phyloP scores from a whole-genome alignment of 1,140 invertebrate species.

The Anthonomus grandis region DNA sequence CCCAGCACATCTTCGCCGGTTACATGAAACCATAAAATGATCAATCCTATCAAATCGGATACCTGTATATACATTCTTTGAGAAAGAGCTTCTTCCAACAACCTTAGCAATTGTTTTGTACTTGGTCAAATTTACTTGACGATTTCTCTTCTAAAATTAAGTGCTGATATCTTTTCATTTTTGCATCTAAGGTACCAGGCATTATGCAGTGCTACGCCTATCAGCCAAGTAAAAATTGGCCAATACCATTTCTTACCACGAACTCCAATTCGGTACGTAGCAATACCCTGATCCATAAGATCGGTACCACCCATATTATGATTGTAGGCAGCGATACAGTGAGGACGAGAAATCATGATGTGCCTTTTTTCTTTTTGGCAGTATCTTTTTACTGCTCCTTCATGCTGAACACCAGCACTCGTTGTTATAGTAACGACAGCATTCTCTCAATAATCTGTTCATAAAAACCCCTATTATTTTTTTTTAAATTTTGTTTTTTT shows the following conservation, averaged over 20 bases:
- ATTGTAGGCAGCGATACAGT: conserved; percentile 38
- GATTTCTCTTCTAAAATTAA: conserved; percentile 33
- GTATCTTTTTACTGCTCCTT: conserved; percentile 35
- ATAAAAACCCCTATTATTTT: conserved; percentile 14
- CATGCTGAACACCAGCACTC: conserved; percentile 31
- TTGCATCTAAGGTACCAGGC: too few relatives aligned
- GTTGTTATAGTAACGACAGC: conserved; percentile 36
- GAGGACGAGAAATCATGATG: conserved; percentile 35
- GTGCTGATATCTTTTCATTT: too few relatives aligned
- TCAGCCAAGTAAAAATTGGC: conserved; percentile 38
- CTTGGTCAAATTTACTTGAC: too few relatives aligned
- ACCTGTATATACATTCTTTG: too few relatives aligned
- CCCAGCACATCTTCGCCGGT: too few relatives aligned
- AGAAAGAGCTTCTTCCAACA: too few relatives aligned
- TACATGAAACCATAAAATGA: too few relatives aligned
- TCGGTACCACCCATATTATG: conserved; percentile 44
- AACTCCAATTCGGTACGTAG: conserved; percentile 40
- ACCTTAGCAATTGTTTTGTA: too few relatives aligned
- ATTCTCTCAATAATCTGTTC: conserved; percentile 29
- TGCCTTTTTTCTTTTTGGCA: conserved; percentile 34
- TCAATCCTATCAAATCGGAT: too few relatives aligned
- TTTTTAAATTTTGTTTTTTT: conserved; percentile 1
- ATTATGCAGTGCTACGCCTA: conserved; percentile 41
- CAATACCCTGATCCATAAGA: conserved; percentile 45
- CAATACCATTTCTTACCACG: conserved; percentile 47